Percentiles rank a stretch among this genome's conserved stretches.
Evolutionary conservation across 2,113 vertebrate species (phyloP).

Genomic region (Poeciliopsis turrubarensis): DNA sequence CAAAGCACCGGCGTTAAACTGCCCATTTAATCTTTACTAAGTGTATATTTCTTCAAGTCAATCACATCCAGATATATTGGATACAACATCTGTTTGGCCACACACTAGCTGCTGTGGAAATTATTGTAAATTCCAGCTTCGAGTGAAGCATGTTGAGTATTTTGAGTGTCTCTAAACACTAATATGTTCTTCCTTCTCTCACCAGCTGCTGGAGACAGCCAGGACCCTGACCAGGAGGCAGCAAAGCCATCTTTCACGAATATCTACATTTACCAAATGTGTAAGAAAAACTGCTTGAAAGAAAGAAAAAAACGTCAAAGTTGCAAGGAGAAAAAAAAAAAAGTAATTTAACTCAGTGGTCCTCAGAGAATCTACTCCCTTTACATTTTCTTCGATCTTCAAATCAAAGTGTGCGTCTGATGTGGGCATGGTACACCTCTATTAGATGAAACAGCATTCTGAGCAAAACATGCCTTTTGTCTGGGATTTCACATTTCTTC

Average conservation of each 20-base stretch:
- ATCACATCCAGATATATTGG: not conserved
- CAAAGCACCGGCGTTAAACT: not conserved
- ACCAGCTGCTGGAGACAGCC: not conserved
- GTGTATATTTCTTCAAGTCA: not conserved
- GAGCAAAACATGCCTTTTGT: conserved; percentile 13
- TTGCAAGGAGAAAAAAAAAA: no score
- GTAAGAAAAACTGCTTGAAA: not conserved
- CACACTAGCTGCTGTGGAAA: not conserved
- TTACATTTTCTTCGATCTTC: not conserved
- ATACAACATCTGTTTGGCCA: not conserved
- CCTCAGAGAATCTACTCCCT: no score
- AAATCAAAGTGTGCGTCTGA: conserved; percentile 4
- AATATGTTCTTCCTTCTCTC: not conserved
- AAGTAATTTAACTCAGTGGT: no score
- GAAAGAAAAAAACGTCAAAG: not conserved
- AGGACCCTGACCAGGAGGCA: no score
- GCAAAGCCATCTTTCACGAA: no score
- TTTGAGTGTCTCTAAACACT: not conserved
- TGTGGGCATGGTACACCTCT: conserved; percentile 7
- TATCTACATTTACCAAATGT: no score
- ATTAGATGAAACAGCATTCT: conserved; percentile 13
- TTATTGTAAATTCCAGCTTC: not conserved
- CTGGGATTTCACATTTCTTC: conserved; percentile 27
- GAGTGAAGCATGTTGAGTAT: not conserved
- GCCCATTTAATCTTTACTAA: not conserved